A percentile compares a stretch with the other conserved stretches of the same genome.
Evolutionary conservation across 2,113 vertebrate genomes (phyloP).

Genomic region (Rutilus rutilus): DNA sequence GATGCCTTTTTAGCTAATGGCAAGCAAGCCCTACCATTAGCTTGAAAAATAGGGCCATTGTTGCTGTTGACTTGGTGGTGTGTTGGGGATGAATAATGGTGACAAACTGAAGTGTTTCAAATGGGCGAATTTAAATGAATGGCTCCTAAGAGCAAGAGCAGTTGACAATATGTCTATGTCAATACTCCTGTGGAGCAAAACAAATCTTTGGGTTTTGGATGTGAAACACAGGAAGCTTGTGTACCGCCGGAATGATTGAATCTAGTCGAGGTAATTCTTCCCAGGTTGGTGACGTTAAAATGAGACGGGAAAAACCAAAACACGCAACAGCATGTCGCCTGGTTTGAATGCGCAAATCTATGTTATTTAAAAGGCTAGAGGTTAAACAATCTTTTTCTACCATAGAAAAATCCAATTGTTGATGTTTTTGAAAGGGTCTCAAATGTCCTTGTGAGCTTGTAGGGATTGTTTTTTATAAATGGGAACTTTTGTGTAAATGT

Average conservation of each 20-base stretch:
- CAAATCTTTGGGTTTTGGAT: constrained; percentile 91
- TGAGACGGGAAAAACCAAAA: not conserved
- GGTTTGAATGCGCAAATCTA: not conserved
- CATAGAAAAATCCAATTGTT: constrained; percentile 7
- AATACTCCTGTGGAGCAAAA: constrained; percentile 88
- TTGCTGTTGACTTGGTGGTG: constrained; percentile 77
- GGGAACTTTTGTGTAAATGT: not conserved
- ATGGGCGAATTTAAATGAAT: constrained; percentile 97
- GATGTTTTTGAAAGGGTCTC: not conserved
- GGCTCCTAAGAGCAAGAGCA: constrained; percentile 87
- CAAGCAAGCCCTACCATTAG: constrained; percentile 75
- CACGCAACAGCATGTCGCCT: not conserved
- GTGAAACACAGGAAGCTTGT: constrained; percentile 82
- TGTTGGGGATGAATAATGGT: constrained; percentile 87
- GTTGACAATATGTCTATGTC: constrained; percentile 91
- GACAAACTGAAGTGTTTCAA: constrained; percentile 95
- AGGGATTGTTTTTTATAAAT: not conserved
- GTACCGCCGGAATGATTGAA: constrained; percentile 71
- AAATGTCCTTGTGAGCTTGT: not conserved
- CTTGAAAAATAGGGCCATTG: constrained; percentile 81
- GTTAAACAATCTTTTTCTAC: not conserved
- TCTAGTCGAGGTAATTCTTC: constrained; percentile 60
- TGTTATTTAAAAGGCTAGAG: not conserved
- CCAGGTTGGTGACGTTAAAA: not conserved
- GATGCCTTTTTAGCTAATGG: constrained; percentile 71